Evolutionary conservation across 2,888 invertebrate genomes (phyloP).

Genomic region (Mayetiola destructor): DNA sequence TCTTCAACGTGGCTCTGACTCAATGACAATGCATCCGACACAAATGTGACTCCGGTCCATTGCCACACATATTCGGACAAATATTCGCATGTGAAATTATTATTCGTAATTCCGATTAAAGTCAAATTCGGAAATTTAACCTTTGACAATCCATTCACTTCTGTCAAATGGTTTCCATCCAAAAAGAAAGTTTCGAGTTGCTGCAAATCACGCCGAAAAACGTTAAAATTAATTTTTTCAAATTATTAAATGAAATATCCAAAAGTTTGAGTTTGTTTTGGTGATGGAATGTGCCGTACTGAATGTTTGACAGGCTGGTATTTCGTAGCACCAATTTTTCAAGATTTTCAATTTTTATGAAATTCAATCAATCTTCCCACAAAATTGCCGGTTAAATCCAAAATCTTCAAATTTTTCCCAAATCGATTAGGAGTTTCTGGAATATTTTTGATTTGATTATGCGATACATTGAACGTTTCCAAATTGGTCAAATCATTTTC

Average conservation of each 20-base stretch:
- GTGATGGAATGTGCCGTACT: neutral
- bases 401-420: no score
- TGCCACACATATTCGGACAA: no score
- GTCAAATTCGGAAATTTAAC: neutral
- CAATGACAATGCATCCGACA: no score
- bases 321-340: neutral
- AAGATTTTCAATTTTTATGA: neutral
- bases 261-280: neutral
- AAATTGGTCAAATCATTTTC: no score
- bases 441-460: no score
- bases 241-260: neutral
- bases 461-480: no score
- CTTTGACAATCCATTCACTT: neutral
- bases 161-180: neutral
- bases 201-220: neutral
- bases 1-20: no score
- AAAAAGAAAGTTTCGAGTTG: neutral
- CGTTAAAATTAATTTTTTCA: neutral
- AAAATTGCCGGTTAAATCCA: no score
- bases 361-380: neutral
- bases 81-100: no score
- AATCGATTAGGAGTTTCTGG: no score
- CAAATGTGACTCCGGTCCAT: no score
- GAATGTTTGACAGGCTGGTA: neutral
- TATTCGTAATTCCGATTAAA: no score